Evolutionary conservation across 2,113 vertebrate species (phyloP).

Genomic region (Leucosticte australis): DNA sequence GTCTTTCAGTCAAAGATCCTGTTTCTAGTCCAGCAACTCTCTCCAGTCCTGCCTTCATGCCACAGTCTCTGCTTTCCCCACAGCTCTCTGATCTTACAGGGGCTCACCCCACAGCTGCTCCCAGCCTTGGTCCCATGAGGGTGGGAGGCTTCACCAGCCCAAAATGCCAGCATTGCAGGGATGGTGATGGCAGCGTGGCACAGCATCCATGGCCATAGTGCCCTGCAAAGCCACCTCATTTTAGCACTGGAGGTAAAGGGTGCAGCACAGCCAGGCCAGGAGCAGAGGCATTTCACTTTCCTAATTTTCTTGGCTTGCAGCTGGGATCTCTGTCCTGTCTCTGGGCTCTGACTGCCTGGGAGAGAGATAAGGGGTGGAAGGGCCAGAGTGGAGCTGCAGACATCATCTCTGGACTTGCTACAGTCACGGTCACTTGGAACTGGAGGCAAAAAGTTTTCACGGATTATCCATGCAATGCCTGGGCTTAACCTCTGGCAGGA

Average conservation of each 20-base stretch:
- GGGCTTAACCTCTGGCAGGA: slow-evolving; percentile 30
- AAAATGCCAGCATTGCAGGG: accelerated
- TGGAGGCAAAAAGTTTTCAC: neutral
- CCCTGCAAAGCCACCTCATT: neutral
- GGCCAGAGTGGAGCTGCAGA: neutral
- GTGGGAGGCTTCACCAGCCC: neutral
- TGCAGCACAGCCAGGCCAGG: neutral
- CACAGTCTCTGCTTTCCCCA: neutral
- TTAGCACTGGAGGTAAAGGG: neutral
- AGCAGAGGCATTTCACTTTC: neutral
- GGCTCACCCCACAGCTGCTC: neutral
- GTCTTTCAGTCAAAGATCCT: neutral
- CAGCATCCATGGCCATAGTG: neutral
- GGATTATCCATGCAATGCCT: neutral
- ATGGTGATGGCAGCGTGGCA: neutral
- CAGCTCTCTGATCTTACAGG: neutral
- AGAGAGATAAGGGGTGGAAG: neutral
- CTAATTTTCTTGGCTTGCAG: neutral
- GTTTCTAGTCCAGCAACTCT: neutral
- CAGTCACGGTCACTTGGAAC: neutral
- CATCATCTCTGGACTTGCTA: accelerated
- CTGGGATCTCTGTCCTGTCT: neutral
- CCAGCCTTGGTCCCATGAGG: accelerated
- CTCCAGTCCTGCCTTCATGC: neutral
- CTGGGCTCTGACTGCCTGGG: neutral